A percentile compares a stretch with the other conserved stretches of the same genome.
These are phyloP conservation scores for Apistogramma diplotaenia DNA, from an alignment of 2,113 vertebrate species.

Conservation along the genomic window DNA sequence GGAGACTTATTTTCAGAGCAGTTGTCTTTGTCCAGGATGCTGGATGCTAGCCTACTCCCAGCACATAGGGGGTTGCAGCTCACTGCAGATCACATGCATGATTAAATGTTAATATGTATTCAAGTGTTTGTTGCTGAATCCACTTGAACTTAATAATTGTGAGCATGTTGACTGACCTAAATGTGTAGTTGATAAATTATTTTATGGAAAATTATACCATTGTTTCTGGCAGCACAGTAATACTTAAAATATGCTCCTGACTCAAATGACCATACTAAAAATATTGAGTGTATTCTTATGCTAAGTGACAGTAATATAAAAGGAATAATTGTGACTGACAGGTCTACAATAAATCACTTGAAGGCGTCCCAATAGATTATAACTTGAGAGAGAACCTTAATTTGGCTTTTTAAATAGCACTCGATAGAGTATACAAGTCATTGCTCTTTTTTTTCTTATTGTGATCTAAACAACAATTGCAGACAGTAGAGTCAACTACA, in stretches of 20 bases:
- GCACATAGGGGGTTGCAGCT: not conserved
- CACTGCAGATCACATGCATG: not conserved
- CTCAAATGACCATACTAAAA: not conserved
- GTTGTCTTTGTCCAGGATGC: not conserved
- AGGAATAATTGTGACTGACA: not conserved
- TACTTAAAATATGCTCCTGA: not conserved
- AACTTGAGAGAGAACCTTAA: not conserved
- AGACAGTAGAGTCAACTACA: not conserved
- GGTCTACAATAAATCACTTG: not conserved
- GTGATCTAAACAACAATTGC: not conserved
- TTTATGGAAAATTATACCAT: not conserved
- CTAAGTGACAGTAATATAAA: not conserved
- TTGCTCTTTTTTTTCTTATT: not conserved
- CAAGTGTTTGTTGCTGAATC: not conserved
- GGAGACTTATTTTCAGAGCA: not conserved
- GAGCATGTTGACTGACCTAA: not conserved
- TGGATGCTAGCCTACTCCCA: not conserved
- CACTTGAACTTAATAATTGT: not conserved
- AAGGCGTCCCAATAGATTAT: not conserved
- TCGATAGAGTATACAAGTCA: not conserved
- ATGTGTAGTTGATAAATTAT: not conserved
- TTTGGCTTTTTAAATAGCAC: not conserved
- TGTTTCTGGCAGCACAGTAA: not conserved
- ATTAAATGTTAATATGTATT: not conserved
- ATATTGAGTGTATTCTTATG: not conserved